These are phyloP conservation scores for Tachina lurida DNA, from an alignment of 2,888 invertebrate species.

Conservation along the genomic window DNA sequence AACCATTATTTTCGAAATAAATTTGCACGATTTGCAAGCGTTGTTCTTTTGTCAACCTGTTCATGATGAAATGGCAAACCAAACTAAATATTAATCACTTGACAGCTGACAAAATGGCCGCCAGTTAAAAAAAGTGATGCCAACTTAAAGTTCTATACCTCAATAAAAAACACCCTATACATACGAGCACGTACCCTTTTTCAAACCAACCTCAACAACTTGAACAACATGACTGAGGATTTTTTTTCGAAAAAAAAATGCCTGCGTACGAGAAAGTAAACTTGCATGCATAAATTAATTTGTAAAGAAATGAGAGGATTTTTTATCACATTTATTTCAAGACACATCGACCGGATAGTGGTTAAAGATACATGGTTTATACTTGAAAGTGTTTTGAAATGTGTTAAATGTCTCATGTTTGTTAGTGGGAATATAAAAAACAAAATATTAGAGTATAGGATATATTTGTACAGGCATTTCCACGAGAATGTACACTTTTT, in stretches of 20 bases:
- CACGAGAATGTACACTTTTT: too few relatives aligned
- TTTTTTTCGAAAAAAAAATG: not conserved
- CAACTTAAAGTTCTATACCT: too few relatives aligned
- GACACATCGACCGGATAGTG: not conserved
- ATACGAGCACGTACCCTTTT: not conserved
- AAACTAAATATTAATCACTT: too few relatives aligned
- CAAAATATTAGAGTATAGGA: too few relatives aligned
- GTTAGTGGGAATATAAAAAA: not conserved
- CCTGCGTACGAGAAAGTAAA: not conserved
- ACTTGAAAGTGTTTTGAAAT: conserved; percentile 6
- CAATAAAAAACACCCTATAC: too few relatives aligned
- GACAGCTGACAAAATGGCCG: too few relatives aligned
- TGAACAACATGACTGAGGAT: conserved; percentile 26
- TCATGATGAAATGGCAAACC: too few relatives aligned
- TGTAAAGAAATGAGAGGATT: conserved; percentile 13
- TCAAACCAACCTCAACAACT: not conserved
- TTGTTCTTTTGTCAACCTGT: too few relatives aligned
- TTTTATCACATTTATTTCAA: not conserved
- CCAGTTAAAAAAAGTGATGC: too few relatives aligned
- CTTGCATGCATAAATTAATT: conserved; percentile 48
- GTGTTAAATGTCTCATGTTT: not conserved
- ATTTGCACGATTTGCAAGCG: too few relatives aligned
- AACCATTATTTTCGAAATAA: too few relatives aligned
- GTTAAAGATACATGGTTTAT: not conserved
- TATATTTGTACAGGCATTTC: too few relatives aligned